Evolutionary conservation across 2,797 vertebrate species (phyloP), one percentile per base, ranked within the genome.

Genomic region (Oceanodroma leucorhoa): DNA sequence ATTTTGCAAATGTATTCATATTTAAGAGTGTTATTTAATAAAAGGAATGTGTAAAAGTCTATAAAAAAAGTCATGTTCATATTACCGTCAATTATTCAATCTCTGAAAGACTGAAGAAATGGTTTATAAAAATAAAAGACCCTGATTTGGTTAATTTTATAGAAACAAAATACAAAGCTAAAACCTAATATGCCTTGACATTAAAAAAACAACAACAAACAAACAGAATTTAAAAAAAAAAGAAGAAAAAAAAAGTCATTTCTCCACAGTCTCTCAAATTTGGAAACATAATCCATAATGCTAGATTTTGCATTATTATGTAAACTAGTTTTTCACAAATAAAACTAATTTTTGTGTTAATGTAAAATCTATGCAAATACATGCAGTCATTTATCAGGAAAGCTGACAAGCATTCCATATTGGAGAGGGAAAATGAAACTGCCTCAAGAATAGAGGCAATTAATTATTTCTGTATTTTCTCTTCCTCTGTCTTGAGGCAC

Each of bases 301-400:
- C 80, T 96, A 93, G 90, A 97, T 98, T 98, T 98, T 97, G 97
- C 97, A 98, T 98, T 98, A 97, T 98, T 99, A 98, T 98, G 98
- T 98, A 98, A 98, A 98, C 97, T 97, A 98, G 97, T 97, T 98
- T 98, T 98, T 94, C 97, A 96, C 98, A 98, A 99, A 99, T 98
- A 98, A 98, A 98, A 98, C 98, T 98, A 98, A 98, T 98, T 98
- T 98, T 98, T 98, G 98, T 98, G 98, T 98, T 98, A 98, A 98
- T 98, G 98, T 98, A 98, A 99, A 99, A 99, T 98, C 98, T 99
- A 99, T 99, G 99, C 99, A 99, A 99, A 99, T 99, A 97, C 97
- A 99, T 98, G 98, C 98, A 98, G 98, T 98, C 98, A 99, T 99
- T 99, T 98, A 99, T 99, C 99, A 99, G 97, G 86, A 96, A 98